Evolutionary conservation across 64 coral and sea anemone species (phyloP).

Genomic region (Porites lutea): DNA sequence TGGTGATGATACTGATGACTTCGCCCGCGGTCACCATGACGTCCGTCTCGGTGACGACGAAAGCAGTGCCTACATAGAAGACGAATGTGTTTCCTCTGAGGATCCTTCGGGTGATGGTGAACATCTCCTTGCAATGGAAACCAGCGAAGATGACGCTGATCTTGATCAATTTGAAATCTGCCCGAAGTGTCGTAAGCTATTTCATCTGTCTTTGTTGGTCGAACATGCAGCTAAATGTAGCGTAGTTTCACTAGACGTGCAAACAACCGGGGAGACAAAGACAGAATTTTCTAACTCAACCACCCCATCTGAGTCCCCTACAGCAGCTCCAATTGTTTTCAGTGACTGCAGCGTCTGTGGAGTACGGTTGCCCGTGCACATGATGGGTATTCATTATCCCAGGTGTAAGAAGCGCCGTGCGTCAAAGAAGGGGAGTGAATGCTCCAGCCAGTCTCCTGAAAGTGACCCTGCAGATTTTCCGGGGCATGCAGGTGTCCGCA

Average conservation of each 20-base stretch:
- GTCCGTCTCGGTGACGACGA: too few species aligned
- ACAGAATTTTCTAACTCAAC: too few species aligned
- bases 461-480: not conserved
- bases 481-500: not conserved
- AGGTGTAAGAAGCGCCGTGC: not conserved
- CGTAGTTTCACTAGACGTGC: not conserved
- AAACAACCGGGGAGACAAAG: not conserved
- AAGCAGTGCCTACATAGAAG: not conserved
- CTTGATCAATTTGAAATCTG: constrained; percentile 36
- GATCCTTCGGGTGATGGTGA: not conserved
- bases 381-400: constrained; percentile 10
- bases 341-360: constrained; percentile 10
- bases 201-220: constrained; percentile 33
- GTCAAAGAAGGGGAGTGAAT: not conserved
- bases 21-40: not conserved
- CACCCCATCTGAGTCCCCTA: not conserved
- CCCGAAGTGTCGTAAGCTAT: constrained; percentile 36
- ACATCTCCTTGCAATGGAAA: not conserved
- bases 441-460: not conserved
- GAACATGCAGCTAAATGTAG: constrained; percentile 36
- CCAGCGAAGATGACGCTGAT: not conserved
- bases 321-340: not conserved
- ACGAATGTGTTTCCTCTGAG: not conserved
- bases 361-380: not conserved
- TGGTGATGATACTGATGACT: not conserved